Evolutionary conservation across 2,888 invertebrate species (phyloP).

Genomic region (Spodoptera exigua): DNA sequence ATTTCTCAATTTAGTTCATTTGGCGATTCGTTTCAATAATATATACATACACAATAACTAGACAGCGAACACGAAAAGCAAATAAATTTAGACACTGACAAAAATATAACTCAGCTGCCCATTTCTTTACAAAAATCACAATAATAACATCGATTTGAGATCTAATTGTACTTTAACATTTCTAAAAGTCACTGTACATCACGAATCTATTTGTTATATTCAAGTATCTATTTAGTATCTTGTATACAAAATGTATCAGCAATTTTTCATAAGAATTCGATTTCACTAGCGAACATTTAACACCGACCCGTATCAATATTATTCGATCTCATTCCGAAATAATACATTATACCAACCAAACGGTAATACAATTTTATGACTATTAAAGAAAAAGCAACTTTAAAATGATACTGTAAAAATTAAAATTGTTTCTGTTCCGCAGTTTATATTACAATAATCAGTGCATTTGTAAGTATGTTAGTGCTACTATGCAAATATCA

Average conservation of each 20-base stretch:
- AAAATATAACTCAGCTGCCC: constrained; percentile 43
- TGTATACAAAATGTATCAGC: constrained; percentile 64
- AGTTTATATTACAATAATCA: constrained; percentile 8
- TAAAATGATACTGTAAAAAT: constrained; percentile 9
- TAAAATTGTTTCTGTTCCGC: constrained; percentile 6
- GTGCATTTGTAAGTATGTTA: constrained; percentile 22
- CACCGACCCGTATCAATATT: constrained; percentile 9
- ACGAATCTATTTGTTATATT: constrained; percentile 45
- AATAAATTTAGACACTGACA: constrained; percentile 44
- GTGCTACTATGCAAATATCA: constrained; percentile 28
- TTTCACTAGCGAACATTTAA: constrained; percentile 44
- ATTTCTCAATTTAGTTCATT: constrained; percentile 29
- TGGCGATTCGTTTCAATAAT: constrained; percentile 34
- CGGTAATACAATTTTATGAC: neutral
- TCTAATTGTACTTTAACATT: constrained; percentile 71
- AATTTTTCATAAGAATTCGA: constrained; percentile 63
- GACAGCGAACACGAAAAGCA: constrained; percentile 44
- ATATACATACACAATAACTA: constrained; percentile 40
- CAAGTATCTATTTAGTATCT: constrained; percentile 42
- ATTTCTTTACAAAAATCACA: constrained; percentile 31
- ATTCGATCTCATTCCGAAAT: constrained; percentile 33
- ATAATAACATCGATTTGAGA: constrained; percentile 64
- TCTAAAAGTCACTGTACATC: constrained; percentile 54
- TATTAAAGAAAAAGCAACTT: neutral
- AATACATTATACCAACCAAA: constrained; percentile 19